Base-by-base conservation (phyloP, 2,113 vertebrate genomes). In the Oryzias melastigma region DNA sequence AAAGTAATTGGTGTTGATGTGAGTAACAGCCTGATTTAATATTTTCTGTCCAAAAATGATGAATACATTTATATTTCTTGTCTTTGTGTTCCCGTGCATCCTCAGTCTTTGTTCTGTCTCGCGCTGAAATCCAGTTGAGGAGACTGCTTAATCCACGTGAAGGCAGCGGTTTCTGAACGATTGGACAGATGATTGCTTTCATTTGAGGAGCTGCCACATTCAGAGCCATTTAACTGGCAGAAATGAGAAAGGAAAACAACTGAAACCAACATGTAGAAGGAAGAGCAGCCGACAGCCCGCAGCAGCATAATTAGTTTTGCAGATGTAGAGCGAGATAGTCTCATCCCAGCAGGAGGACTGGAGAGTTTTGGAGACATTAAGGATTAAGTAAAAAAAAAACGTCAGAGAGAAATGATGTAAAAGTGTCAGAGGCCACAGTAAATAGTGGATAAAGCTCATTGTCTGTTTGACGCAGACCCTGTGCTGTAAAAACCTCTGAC, bases 121-220 rank as follows among this genome's bases (percentile, higher is more conserved):
- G 20, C n/a, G 6, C 42, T 20, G 52, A 51, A 3, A 51, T 71
- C 52, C 73, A 45, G 76, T 55, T 71, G 52, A 40, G 24, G 10
- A 6, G 14, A 15, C 27, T 4, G 45, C n/a, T 63, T 66, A 58
- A 66, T 52, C 55, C 56, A 52, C 41, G 57, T 68, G 20, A 4
- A 24, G 46, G 40, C 20, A 52, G 58, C 60, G 54, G 50, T 44
- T 14, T 52, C 52, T 17, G 29, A 18, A 25, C 75, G 74, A 71
- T 70, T 22, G 78, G 29, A 48, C 62, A 29, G 15, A 42, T 74
- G 72, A 77, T 83, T 79, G 75, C 58, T 59, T 73, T 83, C 52
- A 62, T 58, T 72, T 55, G 54, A 54, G 40, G 17, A 13, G 55
- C 65, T 59, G 64, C 63, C 43, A 14, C 52, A 17, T 10, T 69